Conservation (phyloP, 1,140 invertebrate genomes). For the Zaprionus inermis region DNA sequence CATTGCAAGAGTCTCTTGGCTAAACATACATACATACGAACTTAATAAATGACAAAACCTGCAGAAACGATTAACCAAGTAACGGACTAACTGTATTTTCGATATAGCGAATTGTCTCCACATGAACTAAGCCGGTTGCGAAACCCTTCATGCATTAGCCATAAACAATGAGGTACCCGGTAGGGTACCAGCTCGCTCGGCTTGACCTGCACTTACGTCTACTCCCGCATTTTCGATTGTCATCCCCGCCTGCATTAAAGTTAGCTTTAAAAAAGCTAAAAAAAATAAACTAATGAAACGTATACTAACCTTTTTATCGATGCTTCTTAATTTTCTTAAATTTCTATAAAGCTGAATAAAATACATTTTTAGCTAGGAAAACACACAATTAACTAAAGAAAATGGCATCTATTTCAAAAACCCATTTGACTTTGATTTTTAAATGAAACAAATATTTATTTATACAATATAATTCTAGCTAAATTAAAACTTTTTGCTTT, state of each 20-base stretch:
- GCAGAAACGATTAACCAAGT: slow-evolving; percentile 8
- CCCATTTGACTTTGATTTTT: neutral
- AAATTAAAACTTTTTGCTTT: too few relatives aligned
- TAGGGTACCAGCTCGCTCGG: neutral
- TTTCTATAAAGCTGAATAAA: too few relatives aligned
- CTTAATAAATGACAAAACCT: slow-evolving; percentile 10
- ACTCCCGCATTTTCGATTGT: neutral
- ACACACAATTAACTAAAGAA: too few relatives aligned
- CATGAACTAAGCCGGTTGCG: slow-evolving; percentile 4
- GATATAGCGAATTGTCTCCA: slow-evolving; percentile 27
- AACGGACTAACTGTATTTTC: slow-evolving; percentile 57
- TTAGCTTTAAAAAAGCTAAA: too few relatives aligned
- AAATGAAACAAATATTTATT: neutral
- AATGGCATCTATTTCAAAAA: too few relatives aligned
- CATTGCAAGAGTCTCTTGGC: neutral
- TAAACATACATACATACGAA: neutral
- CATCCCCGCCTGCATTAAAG: neutral
- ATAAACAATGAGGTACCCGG: neutral
- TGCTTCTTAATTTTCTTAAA: too few relatives aligned
- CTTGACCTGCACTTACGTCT: neutral
- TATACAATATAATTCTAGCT: neutral
- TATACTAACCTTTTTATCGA: too few relatives aligned
- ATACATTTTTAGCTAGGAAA: too few relatives aligned
- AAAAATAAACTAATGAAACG: too few relatives aligned
- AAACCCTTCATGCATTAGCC: slow-evolving; percentile 2